Base-by-base conservation (phyloP, 2,888 invertebrate genomes). In the Leptinotarsa haldemani region DNA sequence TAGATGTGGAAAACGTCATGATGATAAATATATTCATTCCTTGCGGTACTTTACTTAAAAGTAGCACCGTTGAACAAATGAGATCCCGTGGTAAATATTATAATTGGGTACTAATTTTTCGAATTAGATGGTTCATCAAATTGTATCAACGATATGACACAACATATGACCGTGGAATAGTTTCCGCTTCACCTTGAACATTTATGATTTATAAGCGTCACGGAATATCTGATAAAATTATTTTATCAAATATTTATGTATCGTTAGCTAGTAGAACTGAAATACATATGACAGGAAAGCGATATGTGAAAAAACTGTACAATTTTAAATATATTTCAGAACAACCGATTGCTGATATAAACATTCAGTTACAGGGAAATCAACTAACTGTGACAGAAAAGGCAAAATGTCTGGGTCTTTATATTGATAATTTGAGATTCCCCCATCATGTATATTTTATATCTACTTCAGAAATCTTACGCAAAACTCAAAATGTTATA, bases 181-280 rank as follows among this genome's bases (percentile, higher is more conserved):
- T 58, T 58, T 58, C 58, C 58, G 58, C 15, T 58, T 58, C 18
- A 58, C 58, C 58, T 58, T 58, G 22, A 58, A 58, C 5, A 18
- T 18, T 25, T 25, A 12, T 58, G 25, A 58, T 58, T 58, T 58
- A 58, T 20, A 16, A 22, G 58, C 4, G 22, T 15, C 18, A 25
- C 25, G 58, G 20, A 25, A 58, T 58, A 58, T 58, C 58, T 22
- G 25, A 58, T 58, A 58, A 15, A 58, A 58, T 58, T 58, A 58
- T 25, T 58, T 20, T 16, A 58, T 20, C 58, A 58, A 58, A 58
- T 58, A 58, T 58, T 58, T 58, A 22, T 22, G 13, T 25, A 15
- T 58, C 20, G 1, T 58, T 58, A 15, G 58, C 20, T 58, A 25
- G 22, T 25, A 13, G 22, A 15, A 58, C 20, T 22, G 5, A 58